Evolutionary conservation across 1,140 invertebrate genomes (phyloP), one percentile per base, ranked within the genome.

Genomic region (Pseudomyrmex cubaensis): DNA sequence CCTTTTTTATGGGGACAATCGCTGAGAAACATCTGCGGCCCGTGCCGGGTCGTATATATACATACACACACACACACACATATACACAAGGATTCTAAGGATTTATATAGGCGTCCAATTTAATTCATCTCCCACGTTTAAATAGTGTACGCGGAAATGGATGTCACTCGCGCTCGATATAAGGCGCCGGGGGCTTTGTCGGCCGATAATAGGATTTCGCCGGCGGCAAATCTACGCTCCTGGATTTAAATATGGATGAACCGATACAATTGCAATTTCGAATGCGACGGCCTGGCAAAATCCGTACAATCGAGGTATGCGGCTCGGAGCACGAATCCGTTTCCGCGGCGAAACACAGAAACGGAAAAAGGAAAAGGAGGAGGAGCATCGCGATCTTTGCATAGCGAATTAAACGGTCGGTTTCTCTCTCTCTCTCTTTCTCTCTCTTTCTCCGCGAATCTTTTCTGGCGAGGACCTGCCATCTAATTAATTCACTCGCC

Each of bases 1-100:
- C 66, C 84, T 87, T 90, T 90, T 90, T 89, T 89, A 84, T 90
- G 72, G 77, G 83, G 78, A 88, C 87, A 87, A 89, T 91, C 86
- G 76, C 56, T 62, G 85, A 76, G 66, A 72, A 90, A 90, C 89
- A 90, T 88, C 87, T 90, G 89, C 84, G 86, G 35, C 84, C 76
- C 83, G 46, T 54, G 25, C 35, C n/a, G 25, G 56, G 35, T 35
- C 35, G 35, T 35, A 35, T 35, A 35, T 35, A 35, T 7, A 35
- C 35, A 5, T 1, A 35, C 35, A 35, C 35, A 35, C 5, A 35
- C 5, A 35, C 35, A 35, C 4, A 35, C 5, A 7, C 35, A 35
- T 80, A 22, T 63, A 35, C 75, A 77, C 62, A 17, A 48, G 59
- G 50, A 85, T 87, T 83, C 85, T 57, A 59, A 87, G 82, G 84